Percentiles rank a stretch among this genome's conserved stretches.
Conservation (phyloP, 53 echinoderm and acorn worm genomes). For the Temnopleurus reevesii region DNA sequence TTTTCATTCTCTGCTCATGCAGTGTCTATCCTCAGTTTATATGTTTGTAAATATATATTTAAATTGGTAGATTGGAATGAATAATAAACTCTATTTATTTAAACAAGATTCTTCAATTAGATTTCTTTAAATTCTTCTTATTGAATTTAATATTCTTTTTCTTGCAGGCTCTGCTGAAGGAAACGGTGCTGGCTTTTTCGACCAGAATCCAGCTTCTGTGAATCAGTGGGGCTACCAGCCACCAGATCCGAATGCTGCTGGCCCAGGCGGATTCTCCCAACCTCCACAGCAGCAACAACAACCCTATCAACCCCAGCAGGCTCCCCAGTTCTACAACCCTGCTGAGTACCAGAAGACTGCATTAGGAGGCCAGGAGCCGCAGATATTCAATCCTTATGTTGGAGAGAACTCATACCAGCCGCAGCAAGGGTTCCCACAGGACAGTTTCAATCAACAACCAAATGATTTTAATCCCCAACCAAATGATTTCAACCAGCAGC, state of each 20-base stretch:
- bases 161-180: constrained; percentile 30
- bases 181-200: constrained; percentile 37
- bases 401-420: neutral
- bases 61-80: too few species aligned
- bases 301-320: constrained; percentile 22
- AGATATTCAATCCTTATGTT: constrained; percentile 30
- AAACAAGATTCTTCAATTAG: too few species aligned
- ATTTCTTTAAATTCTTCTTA: too few species aligned
- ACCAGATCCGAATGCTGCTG: neutral
- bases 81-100: too few species aligned
- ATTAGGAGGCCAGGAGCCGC: constrained; percentile 10
- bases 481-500: neutral
- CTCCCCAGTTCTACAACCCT: constrained; percentile 56
- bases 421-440: neutral
- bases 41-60: too few species aligned
- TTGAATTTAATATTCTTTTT: neutral
- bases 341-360: constrained; percentile 36
- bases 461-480: neutral
- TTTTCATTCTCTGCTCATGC: too few species aligned
- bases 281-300: constrained; percentile 12
- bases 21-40: too few species aligned
- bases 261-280: constrained; percentile 31
- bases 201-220: constrained; percentile 13
- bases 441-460: constrained; percentile 2
- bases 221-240: constrained; percentile 46